Base-by-base conservation (phyloP, 2,113 vertebrate species). In the Trematomus loennbergii region DNA sequence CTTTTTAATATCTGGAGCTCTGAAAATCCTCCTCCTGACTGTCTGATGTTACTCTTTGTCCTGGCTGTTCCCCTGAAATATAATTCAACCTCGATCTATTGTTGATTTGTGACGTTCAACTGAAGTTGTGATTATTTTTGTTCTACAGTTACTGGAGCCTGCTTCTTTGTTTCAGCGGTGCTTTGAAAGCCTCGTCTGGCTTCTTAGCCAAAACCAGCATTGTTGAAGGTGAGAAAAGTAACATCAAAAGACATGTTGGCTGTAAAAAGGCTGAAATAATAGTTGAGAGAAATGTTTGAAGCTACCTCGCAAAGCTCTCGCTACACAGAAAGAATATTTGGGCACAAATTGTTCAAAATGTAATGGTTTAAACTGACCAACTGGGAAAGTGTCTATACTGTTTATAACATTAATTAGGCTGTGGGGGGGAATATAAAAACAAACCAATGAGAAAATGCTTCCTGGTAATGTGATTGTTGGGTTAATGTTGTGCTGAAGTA, bases 111-210 rank as follows among this genome's bases (percentile, higher is more conserved):
- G 33, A 29, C 18, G 55, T 15, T 59, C 5, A 54, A 20, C 11
- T 61, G 43, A 48, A n/a, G 17, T 60, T 36, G 3, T 85, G 67
- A 8, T 62, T 90, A 36, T 89, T 2, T 29, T 29, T 20, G 20
- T 20, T 4, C 92, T 94, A 62, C 91, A 99, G 98, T 99, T 80
- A 99, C 98, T 53, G 98, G 98, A 82, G 97, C 98, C 91, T 98
- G 97, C 90, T 99, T 99, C 94, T 98, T 99, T 89, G 98, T 99
- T 99, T 99, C 95, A 99, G 98, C 49, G 98, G 98, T 7, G 97
- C 98, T 89, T 93, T 99, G 92, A 99, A 99, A 91, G 93, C 97
- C 60, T 98, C 98, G 62, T 98, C 97, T 2, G 98, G 98, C 75
- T 99, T 94, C 92, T 94, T 98, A 81, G 98, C 98, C 88, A 99